Evolutionary conservation across 37 sponge, comb jelly and placozoan species (phyloP), one percentile per base, ranked within the genome.

Genomic region (Diacarnus erythraeanus): DNA sequence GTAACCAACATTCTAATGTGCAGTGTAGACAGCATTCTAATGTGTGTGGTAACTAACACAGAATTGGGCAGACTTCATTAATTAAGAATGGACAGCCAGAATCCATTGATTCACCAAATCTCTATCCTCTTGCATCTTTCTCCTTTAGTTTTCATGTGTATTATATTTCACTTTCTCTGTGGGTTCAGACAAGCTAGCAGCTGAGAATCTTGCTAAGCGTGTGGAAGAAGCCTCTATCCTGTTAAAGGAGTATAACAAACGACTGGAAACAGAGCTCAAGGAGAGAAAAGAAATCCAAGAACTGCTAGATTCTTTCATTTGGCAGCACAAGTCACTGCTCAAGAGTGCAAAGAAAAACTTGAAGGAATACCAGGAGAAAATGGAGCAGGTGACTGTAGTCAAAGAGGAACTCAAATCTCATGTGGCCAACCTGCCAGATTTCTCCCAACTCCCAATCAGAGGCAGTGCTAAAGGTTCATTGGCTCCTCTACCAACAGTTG

Each of bases 341-440:
- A 64, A 71, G 44, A 59, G 42, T 2, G 78, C 92, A 3, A 83
- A 81, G 69, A 71, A 81, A 33, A 91, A 80, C 1, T 57, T 91
- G 69, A 86, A 88, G 91, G 93, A 96, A 34, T 77, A 92, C 57
- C 86, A 91, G 65, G 43, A 60, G 20, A 91, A 94, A 40, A 59
- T 94, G 56, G 90, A 91, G 75, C 81, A 80, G 43, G 90, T 94
- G 15, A 80, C 74, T 5, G 57, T 36, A 21, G 92, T 99, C 39
- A 84, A 79, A 38, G 84, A 86, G 42, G 91, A 92, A 34, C 89
- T 99, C 57, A 84, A 94, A 54, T 87, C 83, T 20, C 96, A 99
- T 56, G 71, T 99, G 35, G 97, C 89, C 59, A 96, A 81, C 51
- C 82, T 99, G 9, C 99, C 99, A 8, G 97, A 99, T 74, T 75